Base-by-base conservation (phyloP, 2,888 invertebrate genomes). In the Plagodis dolabraria region DNA sequence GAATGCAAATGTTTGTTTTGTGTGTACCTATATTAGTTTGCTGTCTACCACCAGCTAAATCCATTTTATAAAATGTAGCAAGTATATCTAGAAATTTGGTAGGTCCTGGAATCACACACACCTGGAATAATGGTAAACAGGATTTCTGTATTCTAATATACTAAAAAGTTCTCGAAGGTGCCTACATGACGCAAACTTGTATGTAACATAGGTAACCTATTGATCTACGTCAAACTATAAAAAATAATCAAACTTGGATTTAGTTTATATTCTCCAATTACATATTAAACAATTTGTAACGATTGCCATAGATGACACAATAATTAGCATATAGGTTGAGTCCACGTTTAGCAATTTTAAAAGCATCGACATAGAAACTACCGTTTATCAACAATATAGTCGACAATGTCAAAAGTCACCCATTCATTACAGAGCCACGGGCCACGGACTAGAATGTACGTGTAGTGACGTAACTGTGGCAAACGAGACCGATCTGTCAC, bases 371-470 rank as follows among this genome's bases (percentile, higher is more conserved):
- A 83, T 77, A 76, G 76, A 78, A 76, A 83, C 11, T 11, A 76
- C 65, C 56, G 64, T 68, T 64, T 71, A 71, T 76, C 69, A 75
- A 74, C 70, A 80, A 83, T 77, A 75, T 72, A 69, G 77, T 54
- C 68, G 82, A 79, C 86, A 87, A 87, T 85, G 88, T 89, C 87
- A 89, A 80, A 88, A 83, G 88, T 88, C 87, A 86, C 75, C 83
- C 79, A 81, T 78, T 79, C 82, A 78, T 80, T 79, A 78, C 67
- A 70, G 75, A 44, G 46, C 12, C 53, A 36, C 42, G 49, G 35
- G 46, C 42, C 64, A 70, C 75, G 80, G 77, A 79, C 74, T 60
- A 62, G 64, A 60, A 63, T 60, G 51, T 57, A 65, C 58, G 58
- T 57, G 38, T 46, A 51, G 48, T 65, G 65, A 69, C 56, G 65